Percentiles rank a stretch among this genome's conserved stretches.
Evolutionary conservation across 1,140 invertebrate genomes (phyloP).

Genomic region (Aethina tumida): DNA sequence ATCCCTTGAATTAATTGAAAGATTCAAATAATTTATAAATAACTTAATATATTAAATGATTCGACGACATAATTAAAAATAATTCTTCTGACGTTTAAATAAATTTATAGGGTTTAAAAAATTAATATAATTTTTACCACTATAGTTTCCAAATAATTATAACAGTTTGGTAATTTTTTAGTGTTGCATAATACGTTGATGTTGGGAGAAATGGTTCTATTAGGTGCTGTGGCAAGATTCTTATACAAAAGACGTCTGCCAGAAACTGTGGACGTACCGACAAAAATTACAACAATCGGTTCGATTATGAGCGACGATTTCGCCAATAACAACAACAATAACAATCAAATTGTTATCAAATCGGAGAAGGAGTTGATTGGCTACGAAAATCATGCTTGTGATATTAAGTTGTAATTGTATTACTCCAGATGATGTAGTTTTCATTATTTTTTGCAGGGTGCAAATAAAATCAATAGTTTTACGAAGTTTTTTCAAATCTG

Average conservation of each 20-base stretch:
- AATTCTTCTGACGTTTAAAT: too few relatives aligned
- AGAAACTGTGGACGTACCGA: neutral
- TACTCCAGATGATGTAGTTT: too few relatives aligned
- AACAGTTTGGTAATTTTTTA: slow-evolving; percentile 20
- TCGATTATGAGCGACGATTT: slow-evolving; percentile 4
- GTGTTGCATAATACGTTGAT: slow-evolving; percentile 49
- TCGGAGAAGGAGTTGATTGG: too few relatives aligned
- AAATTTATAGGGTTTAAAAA: too few relatives aligned
- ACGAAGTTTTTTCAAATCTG: too few relatives aligned
- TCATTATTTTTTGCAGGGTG: too few relatives aligned
- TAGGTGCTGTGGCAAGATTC: slow-evolving; percentile 43
- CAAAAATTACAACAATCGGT: slow-evolving; percentile 9
- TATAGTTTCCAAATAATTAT: neutral
- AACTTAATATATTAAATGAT: neutral
- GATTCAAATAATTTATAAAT: neutral
- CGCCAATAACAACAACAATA: slow-evolving; percentile 11
- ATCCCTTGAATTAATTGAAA: neutral
- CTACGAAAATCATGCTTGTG: too few relatives aligned
- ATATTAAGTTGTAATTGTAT: too few relatives aligned
- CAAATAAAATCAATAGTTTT: too few relatives aligned
- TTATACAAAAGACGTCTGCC: slow-evolving; percentile 42
- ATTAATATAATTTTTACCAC: neutral
- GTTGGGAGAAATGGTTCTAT: slow-evolving; percentile 48
- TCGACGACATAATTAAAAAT: too few relatives aligned
- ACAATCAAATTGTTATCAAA: too few relatives aligned